Evolutionary conservation across 2,113 vertebrate species (phyloP), one percentile per base, ranked within the genome.

Genomic region (Tapirus terrestris): DNA sequence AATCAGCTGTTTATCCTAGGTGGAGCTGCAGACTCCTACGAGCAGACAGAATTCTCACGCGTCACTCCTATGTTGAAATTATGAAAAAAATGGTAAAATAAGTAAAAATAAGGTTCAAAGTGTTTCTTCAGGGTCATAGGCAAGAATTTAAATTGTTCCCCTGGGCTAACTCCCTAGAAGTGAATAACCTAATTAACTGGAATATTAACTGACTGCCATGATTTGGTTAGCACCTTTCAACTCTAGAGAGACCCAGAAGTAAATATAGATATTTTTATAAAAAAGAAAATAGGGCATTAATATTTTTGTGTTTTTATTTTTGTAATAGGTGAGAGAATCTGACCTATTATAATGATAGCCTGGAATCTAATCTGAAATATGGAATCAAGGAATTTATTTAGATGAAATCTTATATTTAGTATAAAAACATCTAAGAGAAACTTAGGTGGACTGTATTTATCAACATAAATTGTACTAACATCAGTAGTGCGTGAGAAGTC

Each of bases 361-460:
- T 92, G 53, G 43, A 95, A 67, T 61, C 36, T 94, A 70, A 68
- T 36, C 23, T 92, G 51, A 94, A 93, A 80, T 65, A 76, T 39
- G 27, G 20, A 60, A 83, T 60, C 23, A 75, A 65, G 31, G 6
- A 63, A 56, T 79, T 81, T 79, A 48, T 72, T 61, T 63, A 87
- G 56, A 94, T 86, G 16, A 83, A 81, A 61, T 25, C 21, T 85
- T 63, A 58, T 45, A 51, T 84, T 63, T 48, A 79, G 36, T 67
- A 79, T 86, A 77, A 89, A 87, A 80, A 86, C 27, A 73, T 61
- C 27, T 20, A 36, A 76, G 60, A 93, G 25, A 83, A 79, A 11
- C 27, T 90, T 70, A 63, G 29, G 17, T 27, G 73, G 17, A 45
- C 45, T n/a, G 18, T 33, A 84, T 43, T 82, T 56, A 51, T 29